These are phyloP conservation scores for Artibeus lituratus DNA, from an alignment of 2,797 vertebrate species.

Conservation along the genomic window DNA sequence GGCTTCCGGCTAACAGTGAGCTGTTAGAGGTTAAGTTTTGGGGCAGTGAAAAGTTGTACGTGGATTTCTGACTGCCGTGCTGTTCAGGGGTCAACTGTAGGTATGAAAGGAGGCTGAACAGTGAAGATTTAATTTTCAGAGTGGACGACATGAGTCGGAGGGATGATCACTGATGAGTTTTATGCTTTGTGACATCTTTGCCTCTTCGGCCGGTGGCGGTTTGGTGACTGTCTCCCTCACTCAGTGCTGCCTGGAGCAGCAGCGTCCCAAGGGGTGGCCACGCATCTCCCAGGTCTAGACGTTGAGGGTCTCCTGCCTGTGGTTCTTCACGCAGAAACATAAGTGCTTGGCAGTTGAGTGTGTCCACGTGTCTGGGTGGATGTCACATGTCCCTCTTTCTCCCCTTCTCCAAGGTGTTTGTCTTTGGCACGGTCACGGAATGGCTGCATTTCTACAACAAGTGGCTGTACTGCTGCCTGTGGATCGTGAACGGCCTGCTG, in stretches of 20 bases:
- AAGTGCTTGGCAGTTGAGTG: not conserved
- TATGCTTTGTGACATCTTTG: not conserved
- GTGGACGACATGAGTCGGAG: not conserved
- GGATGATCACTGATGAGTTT: not conserved
- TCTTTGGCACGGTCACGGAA: slow-evolving; percentile 93
- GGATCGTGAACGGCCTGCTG: slow-evolving; percentile 95
- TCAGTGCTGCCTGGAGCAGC: not conserved
- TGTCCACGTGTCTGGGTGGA: not conserved
- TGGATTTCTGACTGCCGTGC: not conserved
- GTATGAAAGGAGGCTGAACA: not conserved
- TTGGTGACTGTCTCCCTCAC: not conserved
- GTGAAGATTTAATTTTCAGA: not conserved
- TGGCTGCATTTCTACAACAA: slow-evolving; percentile 96
- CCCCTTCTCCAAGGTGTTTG: slow-evolving; percentile 86
- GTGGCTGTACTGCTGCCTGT: slow-evolving; percentile 92
- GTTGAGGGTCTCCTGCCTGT: fast-evolving
- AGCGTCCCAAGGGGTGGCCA: fast-evolving
- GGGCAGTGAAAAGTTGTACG: not conserved
- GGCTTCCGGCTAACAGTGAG: too few species aligned
- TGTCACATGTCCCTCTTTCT: not conserved
- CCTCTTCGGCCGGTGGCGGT: not conserved
- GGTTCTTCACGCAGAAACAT: not conserved
- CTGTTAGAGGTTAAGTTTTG: not conserved
- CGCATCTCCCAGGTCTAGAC: not conserved
- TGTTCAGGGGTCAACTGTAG: not conserved